Conservation (phyloP, 2,113 vertebrate species). For the Mobula hypostoma region DNA sequence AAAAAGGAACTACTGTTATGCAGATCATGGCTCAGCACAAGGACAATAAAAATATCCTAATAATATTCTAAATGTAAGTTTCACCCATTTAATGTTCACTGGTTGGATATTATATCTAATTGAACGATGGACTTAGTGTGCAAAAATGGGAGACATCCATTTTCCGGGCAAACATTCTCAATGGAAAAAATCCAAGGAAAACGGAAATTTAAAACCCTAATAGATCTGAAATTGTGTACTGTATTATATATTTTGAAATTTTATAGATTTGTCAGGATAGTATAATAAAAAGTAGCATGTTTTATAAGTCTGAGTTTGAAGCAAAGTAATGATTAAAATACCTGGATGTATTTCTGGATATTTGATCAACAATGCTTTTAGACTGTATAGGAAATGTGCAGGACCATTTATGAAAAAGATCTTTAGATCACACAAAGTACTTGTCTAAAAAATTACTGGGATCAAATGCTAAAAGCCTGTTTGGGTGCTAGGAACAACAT, state of each 20-base stretch:
- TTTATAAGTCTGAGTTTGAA: background rate
- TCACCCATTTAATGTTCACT: too few species aligned
- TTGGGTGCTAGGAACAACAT: slow-evolving; percentile 40
- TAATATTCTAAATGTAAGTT: too few species aligned
- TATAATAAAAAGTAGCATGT: background rate
- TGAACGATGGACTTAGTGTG: too few species aligned
- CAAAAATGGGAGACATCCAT: too few species aligned
- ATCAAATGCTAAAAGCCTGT: slow-evolving; percentile 42
- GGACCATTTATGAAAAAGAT: slow-evolving; percentile 31
- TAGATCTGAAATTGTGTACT: background rate
- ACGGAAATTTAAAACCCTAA: too few species aligned
- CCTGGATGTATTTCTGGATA: background rate
- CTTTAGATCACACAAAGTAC: slow-evolving; percentile 37
- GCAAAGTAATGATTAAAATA: background rate
- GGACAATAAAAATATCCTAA: too few species aligned
- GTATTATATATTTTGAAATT: background rate
- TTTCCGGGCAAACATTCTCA: background rate
- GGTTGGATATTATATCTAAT: too few species aligned
- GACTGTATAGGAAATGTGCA: slow-evolving; percentile 12
- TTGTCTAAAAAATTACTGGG: slow-evolving; percentile 39
- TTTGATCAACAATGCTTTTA: slow-evolving; percentile 17
- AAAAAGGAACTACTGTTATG: too few species aligned
- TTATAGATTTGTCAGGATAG: background rate
- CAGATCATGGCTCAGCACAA: too few species aligned
- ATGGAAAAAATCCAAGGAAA: background rate